Evolutionary conservation across 2,113 vertebrate species (phyloP).

Genomic region (Cygnus buccinator): DNA sequence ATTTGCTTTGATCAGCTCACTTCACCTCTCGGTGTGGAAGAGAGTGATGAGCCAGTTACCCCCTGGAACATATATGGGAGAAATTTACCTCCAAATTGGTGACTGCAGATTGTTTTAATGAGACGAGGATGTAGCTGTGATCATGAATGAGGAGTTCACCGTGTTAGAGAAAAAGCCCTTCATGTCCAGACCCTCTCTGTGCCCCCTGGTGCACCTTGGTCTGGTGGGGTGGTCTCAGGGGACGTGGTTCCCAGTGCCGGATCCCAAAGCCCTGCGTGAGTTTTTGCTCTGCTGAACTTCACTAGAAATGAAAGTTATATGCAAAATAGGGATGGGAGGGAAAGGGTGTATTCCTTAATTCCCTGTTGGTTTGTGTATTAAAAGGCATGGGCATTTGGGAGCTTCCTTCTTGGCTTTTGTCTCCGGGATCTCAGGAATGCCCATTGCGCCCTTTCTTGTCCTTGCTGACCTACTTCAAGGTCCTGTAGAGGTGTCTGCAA

Average conservation of each 20-base stretch:
- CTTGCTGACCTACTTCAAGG: neutral
- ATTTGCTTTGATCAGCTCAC: neutral
- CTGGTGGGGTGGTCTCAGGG: neutral
- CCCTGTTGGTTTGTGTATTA: neutral
- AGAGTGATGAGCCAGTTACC: neutral
- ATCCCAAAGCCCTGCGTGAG: neutral
- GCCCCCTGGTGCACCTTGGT: neutral
- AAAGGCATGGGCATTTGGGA: neutral
- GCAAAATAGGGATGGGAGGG: neutral
- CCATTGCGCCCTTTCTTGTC: neutral
- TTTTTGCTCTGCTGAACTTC: neutral
- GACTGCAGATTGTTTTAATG: neutral
- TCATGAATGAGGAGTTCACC: neutral
- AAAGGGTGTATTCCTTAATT: neutral
- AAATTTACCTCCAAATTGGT: neutral
- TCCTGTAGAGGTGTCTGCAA: neutral
- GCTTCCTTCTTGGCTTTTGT: neutral
- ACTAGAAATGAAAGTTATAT: neutral
- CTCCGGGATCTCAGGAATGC: neutral
- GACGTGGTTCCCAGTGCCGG: neutral
- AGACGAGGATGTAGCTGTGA: neutral
- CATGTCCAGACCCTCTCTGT: neutral
- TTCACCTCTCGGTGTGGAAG: neutral
- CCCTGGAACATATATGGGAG: rapidly evolving
- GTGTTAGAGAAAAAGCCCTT: neutral